Percentiles rank a stretch among this genome's conserved stretches.
phyloP scores from a whole-genome alignment of 1,140 invertebrate species.

The Dermatophagoides farinae region DNA sequence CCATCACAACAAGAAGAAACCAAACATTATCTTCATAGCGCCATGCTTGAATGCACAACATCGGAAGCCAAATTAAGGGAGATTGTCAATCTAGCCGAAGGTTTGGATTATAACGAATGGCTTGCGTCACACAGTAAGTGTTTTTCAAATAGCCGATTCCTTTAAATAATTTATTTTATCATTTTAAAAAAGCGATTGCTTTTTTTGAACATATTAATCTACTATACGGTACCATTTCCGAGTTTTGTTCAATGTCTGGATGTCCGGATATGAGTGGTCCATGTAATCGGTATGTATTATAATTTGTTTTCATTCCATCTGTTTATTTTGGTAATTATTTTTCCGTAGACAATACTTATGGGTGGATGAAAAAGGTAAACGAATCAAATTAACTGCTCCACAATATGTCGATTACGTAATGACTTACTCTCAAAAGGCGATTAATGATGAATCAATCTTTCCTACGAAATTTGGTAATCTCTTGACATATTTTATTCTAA shows the following conservation, averaged over 20 bases:
- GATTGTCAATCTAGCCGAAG: conserved; percentile 63
- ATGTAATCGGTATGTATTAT: conserved; percentile 49
- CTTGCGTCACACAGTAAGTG: conserved; percentile 84
- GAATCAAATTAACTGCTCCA: conserved; percentile 80
- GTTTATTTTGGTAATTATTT: background rate
- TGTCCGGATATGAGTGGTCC: conserved; percentile 90
- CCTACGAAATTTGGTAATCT: conserved; percentile 87
- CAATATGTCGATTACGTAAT: conserved; percentile 98
- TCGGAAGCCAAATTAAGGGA: conserved; percentile 75
- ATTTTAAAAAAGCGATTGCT: conserved; percentile 53
- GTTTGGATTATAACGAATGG: conserved; percentile 94
- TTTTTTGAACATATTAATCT: conserved; percentile 96
- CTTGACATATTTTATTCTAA: background rate
- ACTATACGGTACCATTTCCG: conserved; percentile 87
- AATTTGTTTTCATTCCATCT: background rate
- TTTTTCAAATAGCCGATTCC: background rate
- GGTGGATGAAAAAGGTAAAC: conserved; percentile 97
- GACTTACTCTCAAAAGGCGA: conserved; percentile 88
- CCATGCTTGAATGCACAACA: conserved; percentile 58
- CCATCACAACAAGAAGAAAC: conserved; percentile 52
- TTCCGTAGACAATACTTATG: conserved; percentile 68
- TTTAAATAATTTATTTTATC: conserved; percentile 2
- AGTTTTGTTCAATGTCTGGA: conserved; percentile 82
- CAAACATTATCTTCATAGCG: conserved; percentile 77
- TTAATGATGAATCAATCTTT: conserved; percentile 89